A percentile compares a stretch with the other conserved stretches of the same genome.
Evolutionary conservation across 2,113 vertebrate species (phyloP).

Genomic region (Laterallus jamaicensis): DNA sequence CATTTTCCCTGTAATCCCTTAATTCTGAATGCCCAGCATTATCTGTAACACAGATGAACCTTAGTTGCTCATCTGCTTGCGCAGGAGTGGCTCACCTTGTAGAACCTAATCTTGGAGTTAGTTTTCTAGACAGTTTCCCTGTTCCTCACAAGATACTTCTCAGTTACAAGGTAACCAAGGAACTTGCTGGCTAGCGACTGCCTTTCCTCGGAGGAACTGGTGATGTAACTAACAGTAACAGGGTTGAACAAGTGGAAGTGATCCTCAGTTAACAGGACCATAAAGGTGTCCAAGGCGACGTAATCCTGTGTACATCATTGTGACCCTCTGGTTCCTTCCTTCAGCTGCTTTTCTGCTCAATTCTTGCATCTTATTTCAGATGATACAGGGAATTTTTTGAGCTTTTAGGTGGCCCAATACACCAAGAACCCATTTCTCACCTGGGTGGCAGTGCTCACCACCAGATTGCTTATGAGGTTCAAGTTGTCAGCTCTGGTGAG

Average conservation of each 20-base stretch:
- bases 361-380: not conserved
- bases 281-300: not conserved
- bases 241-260: not conserved
- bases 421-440: not conserved
- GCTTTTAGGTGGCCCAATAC: not conserved
- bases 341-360: not conserved
- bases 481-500: not conserved
- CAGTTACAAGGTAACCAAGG: not conserved
- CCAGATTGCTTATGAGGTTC: not conserved
- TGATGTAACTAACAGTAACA: not conserved
- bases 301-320: accelerated
- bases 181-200: not conserved
- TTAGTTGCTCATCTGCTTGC: not conserved
- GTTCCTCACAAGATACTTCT: not conserved
- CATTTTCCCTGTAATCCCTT: not conserved
- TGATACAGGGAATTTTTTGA: not conserved
- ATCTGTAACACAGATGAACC: not conserved
- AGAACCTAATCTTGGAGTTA: not conserved
- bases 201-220: not conserved
- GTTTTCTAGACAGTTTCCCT: not conserved
- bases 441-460: not conserved
- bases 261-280: not conserved
- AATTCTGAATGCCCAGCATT: not conserved
- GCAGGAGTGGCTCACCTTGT: not conserved
- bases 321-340: not conserved